Evolutionary conservation across 2,797 vertebrate species (phyloP), one percentile per base, ranked within the genome.

Genomic region (Girardinus metallicus): DNA sequence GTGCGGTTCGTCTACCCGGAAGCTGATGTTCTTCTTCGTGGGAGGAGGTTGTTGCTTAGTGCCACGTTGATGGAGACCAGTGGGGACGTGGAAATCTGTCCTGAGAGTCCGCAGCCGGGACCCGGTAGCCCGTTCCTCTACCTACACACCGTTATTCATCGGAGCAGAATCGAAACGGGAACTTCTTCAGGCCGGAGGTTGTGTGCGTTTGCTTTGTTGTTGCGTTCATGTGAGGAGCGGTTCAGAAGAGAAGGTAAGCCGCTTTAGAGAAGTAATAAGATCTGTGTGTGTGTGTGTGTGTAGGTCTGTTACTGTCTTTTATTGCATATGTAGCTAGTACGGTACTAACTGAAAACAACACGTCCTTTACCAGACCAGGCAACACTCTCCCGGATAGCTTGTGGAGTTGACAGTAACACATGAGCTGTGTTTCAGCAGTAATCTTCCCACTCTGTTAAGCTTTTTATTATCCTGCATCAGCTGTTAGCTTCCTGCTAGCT

Each of bases 41-140:
- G 90, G 57, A 83, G 94, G 92, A 88, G 94, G 85, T 39, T 78
- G 87, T 73, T 88, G 77, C 87, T 80, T 60, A 90, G 90, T 97
- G 96, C 96, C 95, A 96, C 96, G 96, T 97, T 96, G 96, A 96
- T 96, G 96, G 95, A 94, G 95, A 86, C 93, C 93, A 93, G 94
- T 96, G 96, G 88, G 91, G 95, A 96, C 96, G 95, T 96, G 95
- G 95, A 96, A 77, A 88, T 79, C 87, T 83, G 88, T 86, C 83
- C 88, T 5, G 84, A 88, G 84, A 88, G 83, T 88, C 87, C 76
- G 86, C 71, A 86, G 77, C 90, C 80, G 81, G 93, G 85, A 90
- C 73, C 91, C 85, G 91, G 87, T 86, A 86, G 80, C 80, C 79
- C 64, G 68, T 72, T 49, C 70, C 23, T 53, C 76, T n/a, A 66